Evolutionary conservation across 2,888 invertebrate genomes (phyloP).

Genomic region (Loripinus fragilis): DNA sequence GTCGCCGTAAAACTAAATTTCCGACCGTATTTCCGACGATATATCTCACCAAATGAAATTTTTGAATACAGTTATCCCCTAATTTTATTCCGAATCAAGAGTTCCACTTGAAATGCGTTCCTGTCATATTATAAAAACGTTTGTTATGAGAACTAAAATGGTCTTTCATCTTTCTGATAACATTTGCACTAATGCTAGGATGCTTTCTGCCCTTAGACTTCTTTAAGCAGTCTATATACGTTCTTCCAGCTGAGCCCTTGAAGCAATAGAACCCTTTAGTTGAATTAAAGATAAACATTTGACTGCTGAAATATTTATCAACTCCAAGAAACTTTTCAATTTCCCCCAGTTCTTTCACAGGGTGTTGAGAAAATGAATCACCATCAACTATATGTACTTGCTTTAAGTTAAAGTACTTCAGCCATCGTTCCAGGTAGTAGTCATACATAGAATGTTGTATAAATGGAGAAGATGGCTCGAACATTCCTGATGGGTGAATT

Average conservation of each 20-base stretch:
- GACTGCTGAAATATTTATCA: not conserved
- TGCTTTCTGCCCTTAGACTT: not conserved
- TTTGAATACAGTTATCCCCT: no score
- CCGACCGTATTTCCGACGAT: no score
- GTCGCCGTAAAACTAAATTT: no score
- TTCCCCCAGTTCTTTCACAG: not conserved
- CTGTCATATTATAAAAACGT: constrained; percentile 4
- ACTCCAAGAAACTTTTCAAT: not conserved
- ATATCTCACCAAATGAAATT: no score
- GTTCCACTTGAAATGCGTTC: not conserved
- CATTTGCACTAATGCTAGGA: not conserved
- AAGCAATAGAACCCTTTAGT: constrained; percentile 4
- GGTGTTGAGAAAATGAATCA: not conserved
- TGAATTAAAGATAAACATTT: not conserved
- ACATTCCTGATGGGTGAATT: not conserved
- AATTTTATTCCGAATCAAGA: no score
- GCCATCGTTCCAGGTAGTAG: not conserved
- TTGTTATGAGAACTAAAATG: not conserved
- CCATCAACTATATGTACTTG: constrained; percentile 7
- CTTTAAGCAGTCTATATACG: not conserved
- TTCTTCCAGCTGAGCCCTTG: not conserved
- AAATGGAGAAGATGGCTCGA: constrained; percentile 6
- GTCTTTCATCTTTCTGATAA: not conserved
- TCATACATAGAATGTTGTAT: constrained; percentile 10
- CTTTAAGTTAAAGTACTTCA: not conserved